Percentiles rank a stretch among this genome's conserved stretches.
Conservation (phyloP, 2,797 vertebrate species). For the Pangasius larnaudii region DNA sequence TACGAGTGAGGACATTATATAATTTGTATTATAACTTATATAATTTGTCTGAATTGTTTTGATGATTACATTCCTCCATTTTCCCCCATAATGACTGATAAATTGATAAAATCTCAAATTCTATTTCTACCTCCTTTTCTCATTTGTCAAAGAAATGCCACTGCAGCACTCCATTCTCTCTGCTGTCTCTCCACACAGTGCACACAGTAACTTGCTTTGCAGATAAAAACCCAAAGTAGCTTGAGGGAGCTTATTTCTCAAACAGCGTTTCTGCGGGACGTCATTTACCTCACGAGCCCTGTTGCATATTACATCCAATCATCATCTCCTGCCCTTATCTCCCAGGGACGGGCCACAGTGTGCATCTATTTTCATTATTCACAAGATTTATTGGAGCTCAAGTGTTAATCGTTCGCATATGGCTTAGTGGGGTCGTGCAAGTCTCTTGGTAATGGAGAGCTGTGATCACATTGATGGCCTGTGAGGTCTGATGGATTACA, state of each 20-base stretch:
- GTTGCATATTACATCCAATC: constrained; percentile 43
- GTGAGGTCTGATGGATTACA: constrained; percentile 48
- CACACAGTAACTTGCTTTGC: not conserved
- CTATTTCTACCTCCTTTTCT: not conserved
- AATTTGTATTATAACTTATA: not conserved
- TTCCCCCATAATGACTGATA: not conserved
- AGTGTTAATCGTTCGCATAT: constrained; percentile 55
- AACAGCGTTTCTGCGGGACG: constrained; percentile 20
- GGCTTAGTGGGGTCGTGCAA: constrained; percentile 36
- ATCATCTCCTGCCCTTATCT: constrained; percentile 33
- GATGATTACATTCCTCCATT: not conserved
- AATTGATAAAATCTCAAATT: constrained; percentile 3
- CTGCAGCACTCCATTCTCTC: not conserved
- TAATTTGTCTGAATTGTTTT: not conserved
- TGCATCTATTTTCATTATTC: constrained; percentile 49
- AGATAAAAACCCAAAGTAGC: constrained; percentile 8
- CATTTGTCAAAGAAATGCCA: constrained; percentile 17
- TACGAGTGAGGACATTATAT: not conserved
- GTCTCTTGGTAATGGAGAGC: constrained; percentile 47
- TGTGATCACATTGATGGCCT: constrained; percentile 47
- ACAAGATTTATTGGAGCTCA: constrained; percentile 55
- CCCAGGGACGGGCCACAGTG: constrained; percentile 15
- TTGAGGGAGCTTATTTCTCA: constrained; percentile 25
- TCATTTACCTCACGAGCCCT: constrained; percentile 34
- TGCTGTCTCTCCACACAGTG: not conserved